A percentile compares a stretch with the other conserved stretches of the same genome.
Conservation (phyloP, 2,113 vertebrate genomes). For the Larimichthys polyactis region DNA sequence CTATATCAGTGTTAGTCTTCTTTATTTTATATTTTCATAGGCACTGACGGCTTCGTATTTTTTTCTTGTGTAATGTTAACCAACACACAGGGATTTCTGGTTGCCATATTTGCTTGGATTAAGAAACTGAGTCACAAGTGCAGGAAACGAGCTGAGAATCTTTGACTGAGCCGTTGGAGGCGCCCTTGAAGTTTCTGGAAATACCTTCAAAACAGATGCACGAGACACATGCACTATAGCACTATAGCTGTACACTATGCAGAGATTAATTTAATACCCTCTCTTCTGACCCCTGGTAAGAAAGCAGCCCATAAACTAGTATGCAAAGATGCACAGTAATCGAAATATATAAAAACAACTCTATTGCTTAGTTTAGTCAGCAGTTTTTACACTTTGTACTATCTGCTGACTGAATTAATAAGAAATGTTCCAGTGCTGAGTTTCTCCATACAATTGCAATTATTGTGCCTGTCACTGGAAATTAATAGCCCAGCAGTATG, state of each 20-base stretch:
- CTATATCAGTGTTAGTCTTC: background rate
- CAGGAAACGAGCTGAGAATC: background rate
- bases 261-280: no score
- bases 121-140: background rate
- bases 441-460: slow-evolving; percentile 35
- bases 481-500: slow-evolving; percentile 30
- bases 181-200: background rate
- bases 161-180: background rate
- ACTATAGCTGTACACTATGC: no score
- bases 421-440: slow-evolving; percentile 17
- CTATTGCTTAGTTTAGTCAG: background rate
- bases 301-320: background rate
- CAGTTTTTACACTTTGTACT: background rate
- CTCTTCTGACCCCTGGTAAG: background rate
- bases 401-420: background rate
- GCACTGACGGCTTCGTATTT: background rate
- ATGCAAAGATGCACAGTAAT: background rate
- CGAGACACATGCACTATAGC: background rate
- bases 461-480: slow-evolving; percentile 32
- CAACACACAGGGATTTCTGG: background rate
- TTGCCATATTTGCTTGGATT: background rate
- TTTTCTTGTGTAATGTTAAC: background rate
- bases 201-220: background rate
- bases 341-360: background rate
- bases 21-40: background rate